Evolutionary conservation across 2,888 invertebrate genomes (phyloP), one percentile per base, ranked within the genome.

Genomic region (Didymodactylos carnosus): DNA sequence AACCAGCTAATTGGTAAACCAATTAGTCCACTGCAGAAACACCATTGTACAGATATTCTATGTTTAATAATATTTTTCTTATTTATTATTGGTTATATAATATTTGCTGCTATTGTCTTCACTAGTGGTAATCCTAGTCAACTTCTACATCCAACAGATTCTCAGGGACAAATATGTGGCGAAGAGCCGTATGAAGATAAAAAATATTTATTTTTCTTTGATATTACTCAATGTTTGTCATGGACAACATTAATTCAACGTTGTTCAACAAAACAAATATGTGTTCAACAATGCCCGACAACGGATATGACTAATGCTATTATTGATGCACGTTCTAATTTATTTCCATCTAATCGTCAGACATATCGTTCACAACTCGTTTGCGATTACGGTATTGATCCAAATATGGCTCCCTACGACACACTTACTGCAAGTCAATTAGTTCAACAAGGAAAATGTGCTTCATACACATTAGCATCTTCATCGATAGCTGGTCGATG

Each of bases 211-310:
- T 25, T 72, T 78, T 94, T 92, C 83, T 94, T 92, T 81, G 89
- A 94, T 83, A 79, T 87, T 73, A 86, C 89, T 0, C 86, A 88
- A 81, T 94, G 94, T 84, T 85, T 81, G 78, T 86, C 87, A 69
- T 88, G 89, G 0, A 84, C 87, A 2, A 88, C 89, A 23, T 87
- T 90, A 3, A 86, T 90, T 69, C 87, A 87, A 13, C 89, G 90
- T 1, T 93, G 93, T 80, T 87, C 88, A 7, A 92, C 93, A 6
- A 88, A 88, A 8, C 92, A 92, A 87, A 90, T 88, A 41, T 72
- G 72, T 43, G 72, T 72, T 10, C 13, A 41, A 23, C 2, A 72
- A 43, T 72, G 72, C 62, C 72, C 72, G 16, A 11, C 19, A 11
- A 27, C 14, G 16, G n/a, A 41, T 23, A 41, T 27, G 11, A 62